Evolutionary conservation across 2,888 invertebrate genomes (phyloP).

Genomic region (Troglohyphantes excavatus): DNA sequence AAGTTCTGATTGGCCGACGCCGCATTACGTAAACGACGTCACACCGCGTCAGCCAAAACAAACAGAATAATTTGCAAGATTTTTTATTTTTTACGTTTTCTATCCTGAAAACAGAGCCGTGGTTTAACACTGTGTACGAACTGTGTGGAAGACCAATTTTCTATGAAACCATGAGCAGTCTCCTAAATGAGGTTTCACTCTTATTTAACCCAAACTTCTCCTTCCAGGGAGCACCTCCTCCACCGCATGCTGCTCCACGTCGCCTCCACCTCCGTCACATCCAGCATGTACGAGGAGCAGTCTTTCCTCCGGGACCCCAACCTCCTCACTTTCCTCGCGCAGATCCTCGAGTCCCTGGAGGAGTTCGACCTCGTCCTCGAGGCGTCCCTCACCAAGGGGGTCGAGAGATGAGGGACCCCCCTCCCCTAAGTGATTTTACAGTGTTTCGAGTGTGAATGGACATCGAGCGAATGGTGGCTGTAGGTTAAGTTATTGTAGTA

Average conservation of each 20-base stretch:
- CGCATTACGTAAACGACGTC: too few species aligned
- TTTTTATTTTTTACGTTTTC: too few species aligned
- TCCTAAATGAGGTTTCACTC: too few species aligned
- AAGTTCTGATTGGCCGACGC: too few species aligned
- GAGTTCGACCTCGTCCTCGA: conserved; percentile 88
- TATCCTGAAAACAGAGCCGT: too few species aligned
- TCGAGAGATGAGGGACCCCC: conserved; percentile 80
- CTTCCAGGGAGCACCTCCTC: conserved; percentile 85
- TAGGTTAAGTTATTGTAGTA: background rate
- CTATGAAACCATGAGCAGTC: too few species aligned
- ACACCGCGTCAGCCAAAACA: too few species aligned
- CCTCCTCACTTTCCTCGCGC: conserved; percentile 92
- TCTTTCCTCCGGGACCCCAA: conserved; percentile 95
- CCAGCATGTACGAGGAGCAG: conserved; percentile 97
- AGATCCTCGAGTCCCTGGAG: conserved; percentile 94
- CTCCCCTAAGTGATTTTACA: too few species aligned
- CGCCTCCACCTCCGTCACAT: conserved; percentile 92
- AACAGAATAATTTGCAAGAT: too few species aligned
- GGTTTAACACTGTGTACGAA: too few species aligned
- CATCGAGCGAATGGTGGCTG: background rate
- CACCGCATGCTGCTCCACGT: conserved; percentile 96
- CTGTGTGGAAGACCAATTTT: too few species aligned
- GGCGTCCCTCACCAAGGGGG: conserved; percentile 83
- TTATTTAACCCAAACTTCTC: background rate
- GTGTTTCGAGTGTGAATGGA: background rate